Evolutionary conservation across 1,140 invertebrate genomes (phyloP).

Genomic region (Popillia japonica): DNA sequence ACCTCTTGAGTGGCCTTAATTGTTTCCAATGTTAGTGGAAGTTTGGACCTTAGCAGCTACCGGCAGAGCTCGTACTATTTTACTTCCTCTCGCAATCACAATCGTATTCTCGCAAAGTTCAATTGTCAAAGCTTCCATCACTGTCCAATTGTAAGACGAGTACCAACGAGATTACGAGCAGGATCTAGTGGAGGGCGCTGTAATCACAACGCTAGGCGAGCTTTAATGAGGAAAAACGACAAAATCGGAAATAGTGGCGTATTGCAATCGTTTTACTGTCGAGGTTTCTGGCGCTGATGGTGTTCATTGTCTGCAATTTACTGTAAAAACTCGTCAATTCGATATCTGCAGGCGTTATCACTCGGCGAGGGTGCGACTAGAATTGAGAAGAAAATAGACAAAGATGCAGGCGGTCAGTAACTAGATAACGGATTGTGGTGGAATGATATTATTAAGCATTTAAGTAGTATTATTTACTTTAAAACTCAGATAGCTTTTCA

Average conservation of each 20-base stretch:
- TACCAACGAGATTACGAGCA: background rate
- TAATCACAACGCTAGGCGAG: background rate
- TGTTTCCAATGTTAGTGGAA: background rate
- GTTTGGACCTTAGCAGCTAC: background rate
- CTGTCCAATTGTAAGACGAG: background rate
- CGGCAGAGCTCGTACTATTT: background rate
- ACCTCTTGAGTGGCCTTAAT: background rate
- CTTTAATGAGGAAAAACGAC: slow-evolving; percentile 14
- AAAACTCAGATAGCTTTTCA: too few relatives aligned
- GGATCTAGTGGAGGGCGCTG: background rate
- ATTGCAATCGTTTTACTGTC: slow-evolving; percentile 4
- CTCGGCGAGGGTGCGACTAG: background rate
- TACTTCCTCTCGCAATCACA: background rate
- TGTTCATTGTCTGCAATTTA: slow-evolving; percentile 15
- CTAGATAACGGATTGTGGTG: background rate
- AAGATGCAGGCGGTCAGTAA: background rate
- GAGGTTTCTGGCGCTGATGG: background rate
- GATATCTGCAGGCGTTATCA: background rate
- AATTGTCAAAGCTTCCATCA: slow-evolving; percentile 7
- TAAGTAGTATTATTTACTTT: background rate
- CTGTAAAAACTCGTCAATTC: slow-evolving; percentile 2
- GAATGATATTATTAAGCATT: background rate
- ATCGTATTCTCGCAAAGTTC: slow-evolving; percentile 9
- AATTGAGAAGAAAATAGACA: background rate
- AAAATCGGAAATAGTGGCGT: background rate